Evolutionary conservation across 2,113 vertebrate species (phyloP).

Genomic region (Nesoenas mayeri): DNA sequence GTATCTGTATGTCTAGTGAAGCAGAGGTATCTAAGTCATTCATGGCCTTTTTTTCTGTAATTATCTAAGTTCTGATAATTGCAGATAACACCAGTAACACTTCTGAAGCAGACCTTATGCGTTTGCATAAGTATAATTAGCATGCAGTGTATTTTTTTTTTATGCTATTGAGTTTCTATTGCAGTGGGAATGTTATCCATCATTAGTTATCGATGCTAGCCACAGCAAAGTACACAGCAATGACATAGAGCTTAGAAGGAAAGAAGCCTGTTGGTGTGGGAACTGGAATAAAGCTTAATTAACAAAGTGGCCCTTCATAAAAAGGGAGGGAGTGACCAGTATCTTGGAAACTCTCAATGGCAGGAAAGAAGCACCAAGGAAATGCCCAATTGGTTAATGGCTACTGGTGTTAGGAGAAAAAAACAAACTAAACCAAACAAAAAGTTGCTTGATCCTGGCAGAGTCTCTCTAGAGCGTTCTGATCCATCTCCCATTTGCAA

Average conservation of each 20-base stretch:
- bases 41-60: neutral
- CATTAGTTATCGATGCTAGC: neutral
- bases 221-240: neutral
- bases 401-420: neutral
- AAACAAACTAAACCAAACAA: constrained; percentile 7
- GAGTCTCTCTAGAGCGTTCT: neutral
- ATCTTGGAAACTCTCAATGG: constrained; percentile 21
- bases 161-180: neutral
- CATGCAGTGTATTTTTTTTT: neutral
- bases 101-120: neutral
- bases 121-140: neutral
- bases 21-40: neutral
- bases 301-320: constrained; percentile 42
- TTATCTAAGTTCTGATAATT: neutral
- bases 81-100: neutral
- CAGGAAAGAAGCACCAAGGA: constrained; percentile 19
- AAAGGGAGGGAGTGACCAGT: neutral
- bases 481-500: neutral
- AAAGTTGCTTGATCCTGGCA: constrained; percentile 13
- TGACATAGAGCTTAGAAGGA: neutral
- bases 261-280: neutral
- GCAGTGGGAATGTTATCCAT: neutral
- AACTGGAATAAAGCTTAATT: constrained; percentile 30
- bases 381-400: neutral
- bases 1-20: neutral